Percentiles rank a stretch among this genome's conserved stretches.
These are phyloP conservation scores for Paramuricea clavata DNA, from an alignment of 92 coral and sea anemone species.

Conservation along the genomic window DNA sequence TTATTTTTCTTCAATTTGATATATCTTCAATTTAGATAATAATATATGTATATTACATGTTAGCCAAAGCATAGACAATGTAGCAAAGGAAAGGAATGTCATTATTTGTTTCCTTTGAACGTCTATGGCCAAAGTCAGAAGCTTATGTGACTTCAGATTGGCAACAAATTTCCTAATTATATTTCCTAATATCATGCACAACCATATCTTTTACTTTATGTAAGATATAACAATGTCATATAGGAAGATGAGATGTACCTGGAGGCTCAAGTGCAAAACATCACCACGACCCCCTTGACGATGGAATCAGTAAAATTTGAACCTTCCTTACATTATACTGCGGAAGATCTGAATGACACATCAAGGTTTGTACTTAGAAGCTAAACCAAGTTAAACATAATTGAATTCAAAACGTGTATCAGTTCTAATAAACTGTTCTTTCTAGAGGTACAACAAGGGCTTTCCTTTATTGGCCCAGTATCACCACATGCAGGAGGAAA, in stretches of 20 bases:
- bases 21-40: no score
- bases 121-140: no score
- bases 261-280: conserved; percentile 99
- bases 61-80: no score
- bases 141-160: no score
- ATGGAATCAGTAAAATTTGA: conserved; percentile 96
- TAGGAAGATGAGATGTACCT: conserved; percentile 92
- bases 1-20: no score
- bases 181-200: no score
- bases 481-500: not conserved
- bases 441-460: not conserved
- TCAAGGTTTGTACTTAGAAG: conserved; percentile 28
- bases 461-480: not conserved
- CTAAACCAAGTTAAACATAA: not conserved
- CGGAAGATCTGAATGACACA: conserved; percentile 78
- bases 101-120: no score
- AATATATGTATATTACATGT: no score
- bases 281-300: conserved; percentile 93
- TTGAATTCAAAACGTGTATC: not conserved
- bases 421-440: not conserved
- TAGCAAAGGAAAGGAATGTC: no score
- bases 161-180: no score
- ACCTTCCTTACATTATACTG: conserved; percentile 82
- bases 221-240: not conserved
- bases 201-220: not conserved